phyloP scores from a whole-genome alignment of 2,113 vertebrate genomes.

The Bothrops jararaca region DNA sequence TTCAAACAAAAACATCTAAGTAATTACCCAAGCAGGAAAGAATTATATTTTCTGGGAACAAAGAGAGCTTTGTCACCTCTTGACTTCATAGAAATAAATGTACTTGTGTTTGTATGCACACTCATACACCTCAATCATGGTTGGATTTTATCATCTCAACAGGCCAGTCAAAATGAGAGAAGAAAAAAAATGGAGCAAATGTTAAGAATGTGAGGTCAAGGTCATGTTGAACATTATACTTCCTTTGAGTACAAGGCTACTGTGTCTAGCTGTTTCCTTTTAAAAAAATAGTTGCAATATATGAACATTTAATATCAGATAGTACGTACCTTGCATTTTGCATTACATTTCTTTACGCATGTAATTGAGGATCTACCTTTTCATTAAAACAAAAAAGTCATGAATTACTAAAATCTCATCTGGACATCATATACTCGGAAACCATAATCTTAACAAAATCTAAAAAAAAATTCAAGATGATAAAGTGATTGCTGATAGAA shows the following conservation, averaged over 20 bases:
- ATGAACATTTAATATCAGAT: conserved; percentile 28
- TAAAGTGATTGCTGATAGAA: neutral
- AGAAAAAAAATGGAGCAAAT: conserved; percentile 45
- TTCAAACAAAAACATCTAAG: conserved; percentile 65
- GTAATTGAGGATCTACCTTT: neutral
- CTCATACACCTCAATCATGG: conserved; percentile 28
- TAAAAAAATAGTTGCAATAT: neutral
- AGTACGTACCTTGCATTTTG: neutral
- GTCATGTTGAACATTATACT: conserved; percentile 48
- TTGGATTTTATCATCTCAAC: conserved; percentile 32
- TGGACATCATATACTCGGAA: neutral
- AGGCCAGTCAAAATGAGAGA: conserved; percentile 36
- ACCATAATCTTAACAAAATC: neutral
- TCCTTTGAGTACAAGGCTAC: conserved; percentile 41
- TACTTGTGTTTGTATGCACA: conserved; percentile 32
- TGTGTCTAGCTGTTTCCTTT: conserved; percentile 39
- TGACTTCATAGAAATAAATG: conserved; percentile 50
- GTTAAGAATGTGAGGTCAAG: conserved; percentile 53
- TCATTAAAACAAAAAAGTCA: neutral
- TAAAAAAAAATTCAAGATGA: neutral
- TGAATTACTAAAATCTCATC: neutral
- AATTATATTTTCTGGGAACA: conserved; percentile 67
- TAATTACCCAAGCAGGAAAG: conserved; percentile 50
- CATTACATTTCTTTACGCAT: neutral
- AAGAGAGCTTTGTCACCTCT: conserved; percentile 61